Evolutionary conservation across 2,888 invertebrate genomes (phyloP).

Genomic region (Neelides folsomi): DNA sequence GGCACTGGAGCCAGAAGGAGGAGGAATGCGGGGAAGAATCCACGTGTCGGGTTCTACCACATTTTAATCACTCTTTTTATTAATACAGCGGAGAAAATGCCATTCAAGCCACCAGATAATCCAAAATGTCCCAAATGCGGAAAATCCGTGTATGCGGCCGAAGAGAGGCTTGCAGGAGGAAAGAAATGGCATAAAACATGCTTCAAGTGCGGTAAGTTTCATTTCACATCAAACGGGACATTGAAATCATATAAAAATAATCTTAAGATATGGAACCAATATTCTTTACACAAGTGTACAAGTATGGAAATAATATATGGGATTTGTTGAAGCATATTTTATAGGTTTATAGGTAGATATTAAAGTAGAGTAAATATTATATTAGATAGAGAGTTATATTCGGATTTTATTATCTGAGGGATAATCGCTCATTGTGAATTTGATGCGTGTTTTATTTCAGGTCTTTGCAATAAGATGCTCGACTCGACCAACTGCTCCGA

Average conservation of each 20-base stretch:
- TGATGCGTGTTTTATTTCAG: constrained; percentile 41
- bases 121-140: constrained; percentile 97
- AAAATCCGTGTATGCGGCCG: constrained; percentile 97
- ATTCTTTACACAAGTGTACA: too few relatives aligned
- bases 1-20: too few relatives aligned
- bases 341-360: too few relatives aligned
- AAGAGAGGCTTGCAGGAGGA: constrained; percentile 94
- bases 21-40: too few relatives aligned
- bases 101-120: constrained; percentile 94
- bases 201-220: not conserved
- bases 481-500: constrained; percentile 97
- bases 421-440: constrained; percentile 14
- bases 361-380: too few relatives aligned
- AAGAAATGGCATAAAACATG: constrained; percentile 80
- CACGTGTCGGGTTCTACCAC: too few relatives aligned
- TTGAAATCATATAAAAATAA: too few relatives aligned
- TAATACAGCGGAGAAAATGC: constrained; percentile 54
- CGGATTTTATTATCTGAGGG: constrained; percentile 15
- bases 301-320: too few relatives aligned
- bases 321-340: too few relatives aligned
- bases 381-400: not conserved
- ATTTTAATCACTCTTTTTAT: too few relatives aligned
- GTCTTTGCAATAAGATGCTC: constrained; percentile 91
- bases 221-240: not conserved
- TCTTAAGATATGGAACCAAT: too few relatives aligned